Evolutionary conservation across 2,888 invertebrate genomes (phyloP).

Genomic region (Brachypterus glaber): DNA sequence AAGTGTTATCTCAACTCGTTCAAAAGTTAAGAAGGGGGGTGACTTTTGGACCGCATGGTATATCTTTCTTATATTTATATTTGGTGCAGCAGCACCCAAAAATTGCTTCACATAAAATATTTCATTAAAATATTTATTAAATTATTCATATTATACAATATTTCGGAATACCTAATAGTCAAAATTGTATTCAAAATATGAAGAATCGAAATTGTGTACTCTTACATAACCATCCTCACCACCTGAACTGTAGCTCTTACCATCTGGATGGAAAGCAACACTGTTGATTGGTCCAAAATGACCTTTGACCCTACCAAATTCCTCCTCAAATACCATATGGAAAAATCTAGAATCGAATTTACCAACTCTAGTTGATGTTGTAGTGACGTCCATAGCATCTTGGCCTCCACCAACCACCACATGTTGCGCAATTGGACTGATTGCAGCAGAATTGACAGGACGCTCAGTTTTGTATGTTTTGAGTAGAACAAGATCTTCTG

Average conservation of each 20-base stretch:
- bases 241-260: conserved; percentile 91
- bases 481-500: conserved; percentile 71
- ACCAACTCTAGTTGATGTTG: conserved; percentile 85
- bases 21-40: too few relatives aligned
- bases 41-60: too few relatives aligned
- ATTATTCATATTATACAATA: too few relatives aligned
- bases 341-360: conserved; percentile 96
- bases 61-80: too few relatives aligned
- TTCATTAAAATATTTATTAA: too few relatives aligned
- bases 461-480: conserved; percentile 97
- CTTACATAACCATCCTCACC: conserved; percentile 98
- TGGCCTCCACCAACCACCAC: conserved; percentile 98
- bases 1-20: too few relatives aligned
- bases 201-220: conserved; percentile 90
- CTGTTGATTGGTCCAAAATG: conserved; percentile 99
- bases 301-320: conserved; percentile 95
- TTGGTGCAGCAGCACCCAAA: too few relatives aligned
- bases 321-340: conserved; percentile 93
- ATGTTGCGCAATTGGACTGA: conserved; percentile 92
- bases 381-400: conserved; percentile 98
- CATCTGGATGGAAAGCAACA: conserved; percentile 95
- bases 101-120: too few relatives aligned
- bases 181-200: conserved; percentile 92
- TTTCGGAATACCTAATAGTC: conserved; percentile 70
- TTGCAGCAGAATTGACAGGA: conserved; percentile 95